phyloP scores from a whole-genome alignment of 2,113 vertebrate genomes.

The Coracopsis vasa region DNA sequence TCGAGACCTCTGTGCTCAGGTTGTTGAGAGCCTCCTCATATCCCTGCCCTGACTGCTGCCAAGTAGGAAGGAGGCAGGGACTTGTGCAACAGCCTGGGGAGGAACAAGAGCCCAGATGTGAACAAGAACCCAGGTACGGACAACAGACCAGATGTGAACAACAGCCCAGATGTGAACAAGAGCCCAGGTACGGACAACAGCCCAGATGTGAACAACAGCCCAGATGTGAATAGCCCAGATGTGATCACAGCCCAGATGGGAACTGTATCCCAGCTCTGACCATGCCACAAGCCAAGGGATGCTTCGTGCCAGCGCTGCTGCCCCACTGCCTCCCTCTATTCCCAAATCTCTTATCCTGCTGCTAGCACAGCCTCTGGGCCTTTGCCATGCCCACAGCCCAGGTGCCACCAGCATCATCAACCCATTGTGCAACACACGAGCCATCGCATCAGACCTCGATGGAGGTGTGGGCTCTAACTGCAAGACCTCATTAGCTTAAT shows the following conservation, averaged over 20 bases:
- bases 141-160: neutral
- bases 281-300: neutral
- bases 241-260: neutral
- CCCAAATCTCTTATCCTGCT: neutral
- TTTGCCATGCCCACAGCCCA: neutral
- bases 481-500: neutral
- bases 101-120: neutral
- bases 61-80: neutral
- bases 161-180: neutral
- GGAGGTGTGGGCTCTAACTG: neutral
- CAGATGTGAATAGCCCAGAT: neutral
- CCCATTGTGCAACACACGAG: accelerated
- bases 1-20: neutral
- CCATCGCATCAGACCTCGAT: accelerated
- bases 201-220: neutral
- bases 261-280: neutral
- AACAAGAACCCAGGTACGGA: neutral
- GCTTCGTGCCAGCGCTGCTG: neutral
- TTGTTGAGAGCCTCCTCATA: neutral
- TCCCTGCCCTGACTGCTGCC: neutral
- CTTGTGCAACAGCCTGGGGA: neutral
- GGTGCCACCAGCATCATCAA: neutral
- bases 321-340: neutral
- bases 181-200: neutral
- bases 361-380: neutral